Evolutionary conservation across 1,140 invertebrate genomes (phyloP), one percentile per base, ranked within the genome.

Genomic region (Calephelis virginiensis): DNA sequence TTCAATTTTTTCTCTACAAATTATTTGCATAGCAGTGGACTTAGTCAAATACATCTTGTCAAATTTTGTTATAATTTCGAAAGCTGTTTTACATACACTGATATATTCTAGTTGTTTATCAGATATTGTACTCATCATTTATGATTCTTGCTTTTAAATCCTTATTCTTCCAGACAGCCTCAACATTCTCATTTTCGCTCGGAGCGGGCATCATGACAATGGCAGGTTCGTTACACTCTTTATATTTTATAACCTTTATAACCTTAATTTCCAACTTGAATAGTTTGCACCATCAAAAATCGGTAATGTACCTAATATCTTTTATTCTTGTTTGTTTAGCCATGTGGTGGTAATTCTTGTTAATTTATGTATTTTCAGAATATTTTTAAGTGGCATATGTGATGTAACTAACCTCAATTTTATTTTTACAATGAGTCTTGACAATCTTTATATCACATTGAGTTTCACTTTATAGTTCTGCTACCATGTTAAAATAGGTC

Each of bases 11-110:
- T 68, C 70, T 68, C 72, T 62, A 60, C 77, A 83, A 64, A 83
- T 78, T 62, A 78, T 81, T 77, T 81, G 81, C 67, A 83, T 63
- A 14, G 77, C 69, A 8, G 75, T 83, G 53, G 73, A 83, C 14
- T 76, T 50, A 46, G 74, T 80, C 73, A 77, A 56, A 66, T 80
- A 83, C 73, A 81, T 81, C 8, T 80, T 74, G 64, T 78, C 76
- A 63, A 81, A 80, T 28, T 78, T 83, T 48, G 71, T 14, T 7
- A 79, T 61, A 53, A 78, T 77, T 61, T 80, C 71, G 67, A 62
- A 79, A 28, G 28, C 28, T 28, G 28, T 28, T 28, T 28, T 28
- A 28, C 28, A 28, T 28, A 4, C 5, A 28, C 28, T 28, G 28
- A 28, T 28, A 43, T 43, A 80, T 74, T 78, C 73, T 9, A 82